phyloP scores from a whole-genome alignment of 2,888 invertebrate species.

The Matsumyia berberina region DNA sequence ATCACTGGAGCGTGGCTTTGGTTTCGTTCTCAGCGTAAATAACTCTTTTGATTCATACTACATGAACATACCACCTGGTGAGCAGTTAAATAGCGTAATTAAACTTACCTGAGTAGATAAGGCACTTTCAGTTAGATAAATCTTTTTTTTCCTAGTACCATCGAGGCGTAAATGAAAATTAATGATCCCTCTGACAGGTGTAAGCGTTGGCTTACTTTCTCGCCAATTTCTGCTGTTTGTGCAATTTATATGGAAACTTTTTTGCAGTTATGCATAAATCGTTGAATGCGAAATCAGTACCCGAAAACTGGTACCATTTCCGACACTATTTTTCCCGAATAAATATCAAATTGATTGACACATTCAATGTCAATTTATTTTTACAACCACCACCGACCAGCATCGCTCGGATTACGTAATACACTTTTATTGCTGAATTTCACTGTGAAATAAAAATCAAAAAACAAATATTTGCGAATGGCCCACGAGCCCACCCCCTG shows the following conservation, averaged over 20 bases:
- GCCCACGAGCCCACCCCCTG: conserved; percentile 52
- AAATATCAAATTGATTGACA: conserved; percentile 41
- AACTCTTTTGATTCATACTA: conserved; percentile 25
- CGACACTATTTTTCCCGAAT: background rate
- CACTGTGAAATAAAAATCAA: conserved; percentile 19
- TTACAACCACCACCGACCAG: background rate
- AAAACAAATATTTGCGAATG: conserved; percentile 69
- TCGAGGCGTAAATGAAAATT: conserved; percentile 49
- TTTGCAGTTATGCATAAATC: conserved; percentile 4
- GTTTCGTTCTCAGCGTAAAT: conserved; percentile 17
- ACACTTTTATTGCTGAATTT: conserved; percentile 23
- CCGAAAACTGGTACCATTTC: conserved; percentile 12
- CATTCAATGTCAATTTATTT: conserved; percentile 25
- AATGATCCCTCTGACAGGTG: conserved; percentile 41
- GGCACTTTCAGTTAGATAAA: conserved; percentile 37
- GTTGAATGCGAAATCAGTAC: conserved; percentile 15
- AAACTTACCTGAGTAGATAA: conserved; percentile 23
- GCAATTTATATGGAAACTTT: background rate
- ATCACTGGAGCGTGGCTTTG: conserved; percentile 4
- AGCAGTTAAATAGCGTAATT: conserved; percentile 46
- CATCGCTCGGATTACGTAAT: conserved; percentile 56
- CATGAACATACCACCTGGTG: conserved; percentile 47
- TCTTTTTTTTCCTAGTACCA: conserved; percentile 3
- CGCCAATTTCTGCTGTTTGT: background rate
- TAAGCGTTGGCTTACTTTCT: conserved; percentile 28